These are phyloP conservation scores for Drosophila tropicalis DNA, from an alignment of 1,140 invertebrate genomes.

Conservation along the genomic window DNA sequence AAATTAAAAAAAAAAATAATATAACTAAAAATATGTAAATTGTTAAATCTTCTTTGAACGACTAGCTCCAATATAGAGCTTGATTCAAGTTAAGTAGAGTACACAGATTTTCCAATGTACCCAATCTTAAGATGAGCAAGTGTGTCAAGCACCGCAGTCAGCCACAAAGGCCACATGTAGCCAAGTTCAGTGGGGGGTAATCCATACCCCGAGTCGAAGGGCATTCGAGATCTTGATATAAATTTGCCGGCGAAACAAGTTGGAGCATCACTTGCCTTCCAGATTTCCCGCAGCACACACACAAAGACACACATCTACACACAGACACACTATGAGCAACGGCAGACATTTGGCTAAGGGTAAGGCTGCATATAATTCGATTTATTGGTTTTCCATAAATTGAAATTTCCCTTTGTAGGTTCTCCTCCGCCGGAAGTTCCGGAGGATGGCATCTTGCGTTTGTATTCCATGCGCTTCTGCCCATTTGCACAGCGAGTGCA, in stretches of 20 bases:
- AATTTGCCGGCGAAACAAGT: constrained; percentile 12
- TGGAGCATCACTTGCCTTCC: constrained; percentile 52
- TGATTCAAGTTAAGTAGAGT: too few species aligned
- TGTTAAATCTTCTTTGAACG: too few species aligned
- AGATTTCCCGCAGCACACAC: constrained; percentile 18
- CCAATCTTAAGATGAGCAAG: constrained; percentile 22
- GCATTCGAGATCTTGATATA: constrained; percentile 51
- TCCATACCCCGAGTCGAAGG: constrained; percentile 45
- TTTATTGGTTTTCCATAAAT: too few species aligned
- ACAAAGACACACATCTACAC: constrained; percentile 27
- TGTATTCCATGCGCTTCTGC: constrained; percentile 96
- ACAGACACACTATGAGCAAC: constrained; percentile 63
- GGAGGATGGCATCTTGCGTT: constrained; percentile 87
- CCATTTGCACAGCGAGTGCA: constrained; percentile 94
- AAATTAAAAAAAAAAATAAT: too few species aligned
- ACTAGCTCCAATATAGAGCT: too few species aligned
- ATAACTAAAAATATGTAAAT: too few species aligned
- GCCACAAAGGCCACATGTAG: constrained; percentile 56
- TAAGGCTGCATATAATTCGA: not conserved
- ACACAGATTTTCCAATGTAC: constrained; percentile 10
- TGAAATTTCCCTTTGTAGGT: constrained; percentile 83
- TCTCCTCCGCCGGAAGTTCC: constrained; percentile 86
- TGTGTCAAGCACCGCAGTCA: constrained; percentile 38
- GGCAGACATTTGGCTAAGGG: constrained; percentile 71
- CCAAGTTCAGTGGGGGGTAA: constrained; percentile 63